These are phyloP conservation scores for Archaeoteleia sp. DNA, from an alignment of 2,888 invertebrate species.

Conservation along the genomic window DNA sequence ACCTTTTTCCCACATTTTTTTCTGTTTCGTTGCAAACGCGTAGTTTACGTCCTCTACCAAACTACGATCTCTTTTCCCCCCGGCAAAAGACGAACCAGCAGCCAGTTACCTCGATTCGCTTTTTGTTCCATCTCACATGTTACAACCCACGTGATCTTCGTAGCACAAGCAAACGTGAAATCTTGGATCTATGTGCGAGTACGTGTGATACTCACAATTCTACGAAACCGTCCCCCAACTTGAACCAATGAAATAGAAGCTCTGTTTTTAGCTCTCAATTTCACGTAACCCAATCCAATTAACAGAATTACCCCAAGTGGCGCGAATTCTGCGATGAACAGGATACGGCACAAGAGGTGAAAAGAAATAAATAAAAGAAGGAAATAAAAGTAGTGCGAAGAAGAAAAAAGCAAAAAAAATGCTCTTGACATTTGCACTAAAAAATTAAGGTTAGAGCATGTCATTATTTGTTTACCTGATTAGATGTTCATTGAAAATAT, in stretches of 20 bases:
- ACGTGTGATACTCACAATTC: slow-evolving; percentile 26
- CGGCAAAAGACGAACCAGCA: no score
- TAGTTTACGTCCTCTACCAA: no score
- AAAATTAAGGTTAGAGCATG: slow-evolving; percentile 5
- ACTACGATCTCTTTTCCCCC: no score
- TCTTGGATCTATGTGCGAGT: not conserved
- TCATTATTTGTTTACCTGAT: slow-evolving; percentile 30
- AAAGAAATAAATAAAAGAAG: slow-evolving; percentile 7
- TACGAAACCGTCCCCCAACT: slow-evolving; percentile 24
- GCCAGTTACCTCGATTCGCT: not conserved
- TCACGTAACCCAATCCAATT: slow-evolving; percentile 59
- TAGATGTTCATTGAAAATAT: slow-evolving; percentile 24
- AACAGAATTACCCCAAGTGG: slow-evolving; percentile 50
- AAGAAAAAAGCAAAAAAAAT: slow-evolving; percentile 19
- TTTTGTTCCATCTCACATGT: slow-evolving; percentile 7
- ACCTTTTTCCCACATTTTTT: no score
- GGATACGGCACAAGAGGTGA: slow-evolving; percentile 15
- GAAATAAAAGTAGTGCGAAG: not conserved
- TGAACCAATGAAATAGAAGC: slow-evolving; percentile 20
- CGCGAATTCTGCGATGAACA: slow-evolving; percentile 23
- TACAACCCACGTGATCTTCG: slow-evolving; percentile 1
- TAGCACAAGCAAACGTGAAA: not conserved
- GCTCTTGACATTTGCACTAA: slow-evolving; percentile 27
- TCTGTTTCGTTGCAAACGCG: no score
- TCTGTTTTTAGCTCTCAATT: slow-evolving; percentile 50